A percentile compares a stretch with the other conserved stretches of the same genome.
Conservation (phyloP, 2,797 vertebrate genomes). For the Platalea minor region DNA sequence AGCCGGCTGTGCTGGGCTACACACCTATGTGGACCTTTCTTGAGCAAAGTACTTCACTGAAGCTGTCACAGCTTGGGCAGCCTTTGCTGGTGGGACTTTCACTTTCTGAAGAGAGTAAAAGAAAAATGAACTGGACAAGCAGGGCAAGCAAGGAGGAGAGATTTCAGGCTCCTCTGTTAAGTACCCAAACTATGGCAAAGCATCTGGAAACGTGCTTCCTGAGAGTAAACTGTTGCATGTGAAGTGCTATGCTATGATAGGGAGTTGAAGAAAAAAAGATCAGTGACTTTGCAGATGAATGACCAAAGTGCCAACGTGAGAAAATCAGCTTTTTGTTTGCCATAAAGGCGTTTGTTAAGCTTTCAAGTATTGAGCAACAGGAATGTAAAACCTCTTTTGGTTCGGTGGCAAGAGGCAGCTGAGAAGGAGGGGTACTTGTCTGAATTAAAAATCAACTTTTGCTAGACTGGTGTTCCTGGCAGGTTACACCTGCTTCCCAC, state of each 20-base stretch:
- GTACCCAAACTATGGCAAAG: neutral
- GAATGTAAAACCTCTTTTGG: neutral
- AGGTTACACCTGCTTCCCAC: constrained; percentile 61
- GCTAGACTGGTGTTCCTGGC: constrained; percentile 38
- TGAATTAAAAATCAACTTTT: neutral
- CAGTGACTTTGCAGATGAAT: neutral
- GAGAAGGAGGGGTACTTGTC: neutral
- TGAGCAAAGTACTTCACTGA: neutral
- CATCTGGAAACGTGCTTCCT: neutral
- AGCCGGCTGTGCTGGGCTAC: rapidly evolving
- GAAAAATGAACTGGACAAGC: neutral
- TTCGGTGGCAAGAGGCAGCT: neutral
- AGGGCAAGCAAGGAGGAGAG: neutral
- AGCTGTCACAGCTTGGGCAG: neutral
- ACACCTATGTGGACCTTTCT: neutral
- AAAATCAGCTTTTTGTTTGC: neutral
- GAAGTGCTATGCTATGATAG: neutral
- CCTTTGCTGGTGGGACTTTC: neutral
- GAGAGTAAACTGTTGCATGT: neutral
- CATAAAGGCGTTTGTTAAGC: neutral
- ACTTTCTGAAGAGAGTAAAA: neutral
- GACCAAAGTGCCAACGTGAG: neutral
- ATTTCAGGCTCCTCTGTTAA: neutral
- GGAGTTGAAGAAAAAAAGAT: neutral
- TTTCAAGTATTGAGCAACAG: neutral